A percentile compares a stretch with the other conserved stretches of the same genome.
Conservation (phyloP, 2,888 invertebrate genomes). For the Resseliella maxima region DNA sequence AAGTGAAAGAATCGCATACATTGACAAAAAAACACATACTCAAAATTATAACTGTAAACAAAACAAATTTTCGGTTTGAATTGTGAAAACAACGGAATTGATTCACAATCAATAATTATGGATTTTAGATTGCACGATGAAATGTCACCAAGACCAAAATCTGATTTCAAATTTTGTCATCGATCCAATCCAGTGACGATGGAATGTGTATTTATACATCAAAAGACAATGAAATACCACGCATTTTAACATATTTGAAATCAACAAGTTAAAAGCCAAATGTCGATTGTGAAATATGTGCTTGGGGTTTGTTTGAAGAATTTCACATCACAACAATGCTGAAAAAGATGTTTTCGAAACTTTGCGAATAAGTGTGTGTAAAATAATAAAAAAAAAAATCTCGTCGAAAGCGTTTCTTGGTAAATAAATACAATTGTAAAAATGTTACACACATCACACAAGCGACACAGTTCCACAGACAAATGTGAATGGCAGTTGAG, state of each 20-base stretch:
- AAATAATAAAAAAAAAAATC: neutral
- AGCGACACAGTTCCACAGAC: neutral
- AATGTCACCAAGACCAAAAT: neutral
- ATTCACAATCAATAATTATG: neutral
- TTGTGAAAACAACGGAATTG: neutral
- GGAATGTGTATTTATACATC: neutral
- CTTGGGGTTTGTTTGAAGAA: neutral
- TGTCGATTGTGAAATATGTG: neutral
- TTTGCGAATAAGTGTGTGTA: neutral
- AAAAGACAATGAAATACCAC: neutral
- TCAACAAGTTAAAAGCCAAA: neutral
- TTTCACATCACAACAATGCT: no score
- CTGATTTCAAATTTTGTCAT: neutral
- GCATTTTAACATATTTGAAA: neutral
- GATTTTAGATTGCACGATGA: neutral
- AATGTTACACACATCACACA: neutral
- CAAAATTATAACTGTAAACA: neutral
- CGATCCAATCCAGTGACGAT: neutral
- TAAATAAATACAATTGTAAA: conserved; percentile 14
- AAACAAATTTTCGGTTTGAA: neutral
- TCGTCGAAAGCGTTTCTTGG: conserved; percentile 12
- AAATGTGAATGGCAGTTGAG: neutral
- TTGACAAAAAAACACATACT: neutral
- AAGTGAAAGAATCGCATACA: neutral
- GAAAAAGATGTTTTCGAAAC: neutral